Conservation (phyloP, 2,797 vertebrate genomes). For the Enteromius unitaeniatus region DNA sequence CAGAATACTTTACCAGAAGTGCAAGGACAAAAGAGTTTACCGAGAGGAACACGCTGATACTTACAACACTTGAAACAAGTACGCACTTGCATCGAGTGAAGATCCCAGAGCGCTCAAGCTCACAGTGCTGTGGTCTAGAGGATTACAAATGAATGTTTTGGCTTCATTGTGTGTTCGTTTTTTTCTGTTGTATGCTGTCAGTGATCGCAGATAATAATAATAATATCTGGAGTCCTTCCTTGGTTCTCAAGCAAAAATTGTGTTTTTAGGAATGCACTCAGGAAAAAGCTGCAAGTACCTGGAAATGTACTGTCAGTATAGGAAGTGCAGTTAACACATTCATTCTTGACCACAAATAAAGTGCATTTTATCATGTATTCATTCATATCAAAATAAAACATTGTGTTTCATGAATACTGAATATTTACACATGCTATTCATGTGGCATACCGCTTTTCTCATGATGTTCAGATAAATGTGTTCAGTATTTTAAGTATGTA, state of each 20-base stretch:
- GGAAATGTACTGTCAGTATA: not conserved
- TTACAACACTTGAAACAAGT: conserved; percentile 11
- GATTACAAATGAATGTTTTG: not conserved
- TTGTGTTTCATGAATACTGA: no score
- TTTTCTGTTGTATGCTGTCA: not conserved
- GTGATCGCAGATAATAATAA: not conserved
- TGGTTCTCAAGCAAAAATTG: not conserved
- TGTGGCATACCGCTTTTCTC: not conserved
- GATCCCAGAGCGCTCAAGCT: not conserved
- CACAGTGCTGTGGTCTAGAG: not conserved
- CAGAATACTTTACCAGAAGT: conserved; percentile 15
- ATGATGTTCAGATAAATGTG: not conserved
- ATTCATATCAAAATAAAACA: not conserved
- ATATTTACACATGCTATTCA: no score
- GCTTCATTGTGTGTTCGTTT: not conserved
- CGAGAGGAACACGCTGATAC: not conserved
- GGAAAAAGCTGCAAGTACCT: not conserved
- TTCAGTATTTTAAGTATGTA: not conserved
- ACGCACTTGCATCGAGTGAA: not conserved
- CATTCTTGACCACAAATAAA: not conserved
- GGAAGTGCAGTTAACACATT: not conserved
- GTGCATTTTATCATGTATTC: not conserved
- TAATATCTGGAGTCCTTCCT: not conserved
- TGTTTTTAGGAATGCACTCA: not conserved
- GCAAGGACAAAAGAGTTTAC: not conserved